Evolutionary conservation across 1,140 invertebrate genomes (phyloP), one percentile per base, ranked within the genome.

Genomic region (Cydia pomonella): DNA sequence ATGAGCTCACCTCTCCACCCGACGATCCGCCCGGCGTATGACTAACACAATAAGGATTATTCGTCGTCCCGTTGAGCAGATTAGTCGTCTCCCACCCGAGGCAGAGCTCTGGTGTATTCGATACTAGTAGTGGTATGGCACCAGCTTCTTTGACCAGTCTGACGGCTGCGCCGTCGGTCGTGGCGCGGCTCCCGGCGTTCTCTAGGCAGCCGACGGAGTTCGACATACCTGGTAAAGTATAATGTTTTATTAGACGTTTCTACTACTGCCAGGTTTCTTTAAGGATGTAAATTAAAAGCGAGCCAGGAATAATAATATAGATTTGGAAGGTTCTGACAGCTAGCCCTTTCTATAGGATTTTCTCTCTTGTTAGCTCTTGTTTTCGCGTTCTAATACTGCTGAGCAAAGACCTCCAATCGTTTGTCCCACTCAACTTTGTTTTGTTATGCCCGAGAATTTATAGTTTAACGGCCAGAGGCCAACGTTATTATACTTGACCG

Each of bases 31-130:
- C 97, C 13, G 94, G 79, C 0, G 95, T 95, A 71, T 94, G 89
- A 1, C 91, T 89, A 6, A 93, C 82, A 81, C 97, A 94, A 81
- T 98, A 97, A 0, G 98, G 97, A 92, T 98, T 99, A 38, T 94
- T 93, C 0, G 97, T 97, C 50, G 92, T 87, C 0, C 98, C 98
- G 0, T 76, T 77, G 94, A 90, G 66, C 21, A 93, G 88, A 91
- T 97, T 98, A 7, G 89, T 90, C 0, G 94, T 95, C 84, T 97
- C 96, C 90, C 94, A 95, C 77, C 95, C 95, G 29, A 96, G 85
- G 81, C 96, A 96, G 16, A 97, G 92, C 91, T 98, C 97, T 0
- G 97, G 97, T 1, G 96, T 96, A 86, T 97, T 97, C 2, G 97
- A 97, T 0, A 97, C 95, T 50, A 96, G 94, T 0, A 98, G 84